Percentiles rank a stretch among this genome's conserved stretches.
Conservation (phyloP, 2,888 invertebrate species). For the Drosophila fungiperda region DNA sequence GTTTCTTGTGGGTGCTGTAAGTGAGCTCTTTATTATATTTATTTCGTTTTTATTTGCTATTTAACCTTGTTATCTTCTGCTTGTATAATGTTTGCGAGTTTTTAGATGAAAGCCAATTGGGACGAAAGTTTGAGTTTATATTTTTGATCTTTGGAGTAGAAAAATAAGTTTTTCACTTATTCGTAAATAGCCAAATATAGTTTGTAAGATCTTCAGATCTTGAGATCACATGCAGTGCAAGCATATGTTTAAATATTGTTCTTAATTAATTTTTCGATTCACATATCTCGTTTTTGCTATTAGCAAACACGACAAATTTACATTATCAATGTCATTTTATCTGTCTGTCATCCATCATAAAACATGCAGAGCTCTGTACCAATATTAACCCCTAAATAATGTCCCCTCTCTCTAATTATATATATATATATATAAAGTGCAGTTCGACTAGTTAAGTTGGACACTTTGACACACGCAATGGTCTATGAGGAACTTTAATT, state of each 20-base stretch:
- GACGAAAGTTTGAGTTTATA: not conserved
- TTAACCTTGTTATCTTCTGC: constrained; percentile 2
- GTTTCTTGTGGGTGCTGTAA: not conserved
- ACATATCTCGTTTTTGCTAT: not conserved
- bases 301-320: constrained; percentile 31
- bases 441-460: constrained; percentile 29
- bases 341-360: constrained; percentile 50
- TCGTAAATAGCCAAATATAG: not conserved
- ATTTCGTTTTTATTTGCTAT: constrained; percentile 1
- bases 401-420: constrained; percentile 4
- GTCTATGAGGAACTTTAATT: constrained; percentile 71
- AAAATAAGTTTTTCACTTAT: not conserved
- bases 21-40: constrained; percentile 26
- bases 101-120: not conserved
- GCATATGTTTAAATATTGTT: not conserved
- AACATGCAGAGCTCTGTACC: not conserved
- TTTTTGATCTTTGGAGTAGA: not conserved
- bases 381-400: constrained; percentile 51
- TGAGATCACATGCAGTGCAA: not conserved
- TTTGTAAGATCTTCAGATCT: not conserved
- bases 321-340: constrained; percentile 42
- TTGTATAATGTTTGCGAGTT: not conserved
- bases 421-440: not conserved
- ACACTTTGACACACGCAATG: constrained; percentile 65
- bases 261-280: not conserved